These are phyloP conservation scores for Hippolais icterina DNA, from an alignment of 2,113 vertebrate genomes.

Conservation along the genomic window DNA sequence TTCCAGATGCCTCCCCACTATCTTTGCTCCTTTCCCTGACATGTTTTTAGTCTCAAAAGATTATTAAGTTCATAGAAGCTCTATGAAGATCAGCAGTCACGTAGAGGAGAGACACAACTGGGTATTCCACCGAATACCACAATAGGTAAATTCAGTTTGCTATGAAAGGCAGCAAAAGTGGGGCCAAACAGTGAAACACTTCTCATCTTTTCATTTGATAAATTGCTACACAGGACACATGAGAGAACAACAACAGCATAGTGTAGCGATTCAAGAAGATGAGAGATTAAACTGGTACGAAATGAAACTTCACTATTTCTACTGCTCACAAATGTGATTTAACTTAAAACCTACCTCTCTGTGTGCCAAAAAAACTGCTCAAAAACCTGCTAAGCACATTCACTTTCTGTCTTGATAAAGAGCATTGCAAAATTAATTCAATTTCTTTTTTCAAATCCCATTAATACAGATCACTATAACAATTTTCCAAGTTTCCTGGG, in stretches of 20 bases:
- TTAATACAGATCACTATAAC: not conserved
- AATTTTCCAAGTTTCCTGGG: not conserved
- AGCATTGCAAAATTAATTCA: not conserved
- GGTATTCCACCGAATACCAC: not conserved
- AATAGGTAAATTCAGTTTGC: not conserved
- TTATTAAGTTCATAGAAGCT: not conserved
- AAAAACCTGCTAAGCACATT: not conserved
- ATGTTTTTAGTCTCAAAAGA: not conserved
- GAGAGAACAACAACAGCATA: not conserved
- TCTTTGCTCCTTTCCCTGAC: not conserved
- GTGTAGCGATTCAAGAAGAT: rapidly evolving
- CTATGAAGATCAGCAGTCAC: not conserved
- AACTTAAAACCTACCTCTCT: not conserved
- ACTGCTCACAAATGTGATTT: not conserved
- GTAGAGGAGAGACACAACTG: not conserved
- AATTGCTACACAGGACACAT: not conserved
- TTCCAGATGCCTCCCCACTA: not conserved
- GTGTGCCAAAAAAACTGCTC: not conserved
- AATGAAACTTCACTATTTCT: not conserved
- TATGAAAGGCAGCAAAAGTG: not conserved
- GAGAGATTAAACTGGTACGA: rapidly evolving
- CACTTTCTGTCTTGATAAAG: not conserved
- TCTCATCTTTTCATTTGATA: not conserved
- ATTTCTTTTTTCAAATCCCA: not conserved
- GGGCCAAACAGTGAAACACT: not conserved